These are phyloP conservation scores for Ectropis grisescens DNA, from an alignment of 1,140 invertebrate species.

Conservation along the genomic window DNA sequence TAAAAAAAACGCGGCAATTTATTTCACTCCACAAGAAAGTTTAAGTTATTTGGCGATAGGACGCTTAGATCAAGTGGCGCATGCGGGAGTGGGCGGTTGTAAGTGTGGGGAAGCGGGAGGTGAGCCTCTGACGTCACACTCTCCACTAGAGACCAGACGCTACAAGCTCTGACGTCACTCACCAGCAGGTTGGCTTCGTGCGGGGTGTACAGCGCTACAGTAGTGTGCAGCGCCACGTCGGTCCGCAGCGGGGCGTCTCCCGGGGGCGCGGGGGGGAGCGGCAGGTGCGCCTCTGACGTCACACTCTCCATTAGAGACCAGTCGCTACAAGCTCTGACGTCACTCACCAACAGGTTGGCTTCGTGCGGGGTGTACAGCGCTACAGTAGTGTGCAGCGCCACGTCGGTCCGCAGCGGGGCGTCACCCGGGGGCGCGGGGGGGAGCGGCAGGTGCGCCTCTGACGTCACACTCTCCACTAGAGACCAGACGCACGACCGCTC, in stretches of 20 bases:
- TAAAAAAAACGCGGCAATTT: no score
- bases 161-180: no score
- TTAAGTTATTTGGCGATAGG: no score
- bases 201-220: constrained; percentile 33
- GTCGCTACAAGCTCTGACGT: no score
- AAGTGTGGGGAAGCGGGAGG: no score
- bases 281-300: constrained; percentile 20
- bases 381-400: constrained; percentile 22
- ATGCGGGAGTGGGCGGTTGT: no score
- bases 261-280: constrained; percentile 17
- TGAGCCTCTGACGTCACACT: constrained; percentile 20
- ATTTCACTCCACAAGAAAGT: no score
- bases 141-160: constrained; percentile 50
- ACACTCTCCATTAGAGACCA: constrained; percentile 45
- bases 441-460: constrained; percentile 25
- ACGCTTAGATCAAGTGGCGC: no score
- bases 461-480: constrained; percentile 32
- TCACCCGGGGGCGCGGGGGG: constrained; percentile 10
- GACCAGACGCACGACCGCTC: constrained; percentile 49
- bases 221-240: constrained; percentile 21
- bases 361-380: constrained; percentile 37
- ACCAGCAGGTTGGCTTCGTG: constrained; percentile 36
- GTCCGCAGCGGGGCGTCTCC: constrained; percentile 5
- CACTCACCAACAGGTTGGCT: constrained; percentile 27
- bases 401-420: constrained; percentile 10